phyloP scores from a whole-genome alignment of 2,888 invertebrate species.

The Calameuta idolon region DNA sequence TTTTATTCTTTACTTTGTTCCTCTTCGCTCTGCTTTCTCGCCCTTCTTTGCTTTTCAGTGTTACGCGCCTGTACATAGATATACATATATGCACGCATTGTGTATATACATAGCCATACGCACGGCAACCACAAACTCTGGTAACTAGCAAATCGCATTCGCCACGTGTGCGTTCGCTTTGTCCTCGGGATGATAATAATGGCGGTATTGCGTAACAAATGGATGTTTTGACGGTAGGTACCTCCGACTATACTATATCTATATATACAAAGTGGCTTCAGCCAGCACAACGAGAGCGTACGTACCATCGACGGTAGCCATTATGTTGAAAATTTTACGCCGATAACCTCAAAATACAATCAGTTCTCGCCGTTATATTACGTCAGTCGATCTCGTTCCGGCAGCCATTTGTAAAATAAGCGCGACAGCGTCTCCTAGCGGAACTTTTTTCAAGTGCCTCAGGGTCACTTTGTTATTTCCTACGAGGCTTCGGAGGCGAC shows the following conservation, averaged over 20 bases:
- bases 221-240: background rate
- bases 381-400: background rate
- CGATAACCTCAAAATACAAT: background rate
- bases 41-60: background rate
- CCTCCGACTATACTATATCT: background rate
- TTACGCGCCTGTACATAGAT: background rate
- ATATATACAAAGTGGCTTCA: background rate
- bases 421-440: background rate
- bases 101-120: background rate
- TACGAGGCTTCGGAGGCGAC: background rate
- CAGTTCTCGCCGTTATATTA: background rate
- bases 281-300: background rate
- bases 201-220: constrained; percentile 2
- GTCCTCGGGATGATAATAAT: background rate
- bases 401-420: background rate
- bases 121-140: background rate
- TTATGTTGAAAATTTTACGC: background rate
- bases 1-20: background rate
- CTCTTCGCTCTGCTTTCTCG: background rate
- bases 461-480: background rate
- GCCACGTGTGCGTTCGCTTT: background rate
- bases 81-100: background rate
- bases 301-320: background rate
- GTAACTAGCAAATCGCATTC: background rate
- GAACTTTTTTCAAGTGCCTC: background rate